Conservation (phyloP, 2,113 vertebrate genomes). For the Psilopogon haemacephalus region DNA sequence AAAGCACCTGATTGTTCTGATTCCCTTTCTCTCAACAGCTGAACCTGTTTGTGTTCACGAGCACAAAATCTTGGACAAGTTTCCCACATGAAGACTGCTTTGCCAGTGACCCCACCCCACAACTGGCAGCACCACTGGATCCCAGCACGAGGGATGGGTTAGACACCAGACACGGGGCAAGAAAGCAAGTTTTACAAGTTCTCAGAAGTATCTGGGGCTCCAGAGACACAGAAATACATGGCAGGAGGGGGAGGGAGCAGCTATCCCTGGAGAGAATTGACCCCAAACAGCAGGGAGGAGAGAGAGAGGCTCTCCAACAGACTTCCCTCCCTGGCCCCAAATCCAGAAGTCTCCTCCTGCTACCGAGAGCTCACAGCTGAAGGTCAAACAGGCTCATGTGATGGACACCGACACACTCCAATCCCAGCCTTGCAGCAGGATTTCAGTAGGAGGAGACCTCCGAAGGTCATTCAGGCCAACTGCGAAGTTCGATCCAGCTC, state of each 20-base stretch:
- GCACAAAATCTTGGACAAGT: not conserved
- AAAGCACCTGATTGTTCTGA: not conserved
- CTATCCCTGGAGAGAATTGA: not conserved
- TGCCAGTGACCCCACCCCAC: fast-evolving
- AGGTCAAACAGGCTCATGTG: not conserved
- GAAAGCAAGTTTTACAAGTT: not conserved
- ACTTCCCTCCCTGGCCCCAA: constrained; percentile 28
- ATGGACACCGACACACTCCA: constrained; percentile 3
- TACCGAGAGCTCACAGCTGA: not conserved
- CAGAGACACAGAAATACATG: not conserved
- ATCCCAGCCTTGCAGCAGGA: constrained; percentile 26
- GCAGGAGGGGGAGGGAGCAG: not conserved
- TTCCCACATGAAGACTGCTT: not conserved
- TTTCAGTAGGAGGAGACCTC: constrained; percentile 55
- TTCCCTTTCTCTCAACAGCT: not conserved
- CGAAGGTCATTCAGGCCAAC: not conserved
- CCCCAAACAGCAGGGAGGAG: not conserved
- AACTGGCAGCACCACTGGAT: not conserved
- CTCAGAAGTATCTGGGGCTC: not conserved
- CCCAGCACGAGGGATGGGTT: not conserved
- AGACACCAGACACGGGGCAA: not conserved
- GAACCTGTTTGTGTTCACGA: not conserved
- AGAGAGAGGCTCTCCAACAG: not conserved
- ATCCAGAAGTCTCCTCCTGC: not conserved
- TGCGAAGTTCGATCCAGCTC: constrained; percentile 1